phyloP scores from a whole-genome alignment of 1,140 invertebrate genomes.

The Akabosia matsudoensis region DNA sequence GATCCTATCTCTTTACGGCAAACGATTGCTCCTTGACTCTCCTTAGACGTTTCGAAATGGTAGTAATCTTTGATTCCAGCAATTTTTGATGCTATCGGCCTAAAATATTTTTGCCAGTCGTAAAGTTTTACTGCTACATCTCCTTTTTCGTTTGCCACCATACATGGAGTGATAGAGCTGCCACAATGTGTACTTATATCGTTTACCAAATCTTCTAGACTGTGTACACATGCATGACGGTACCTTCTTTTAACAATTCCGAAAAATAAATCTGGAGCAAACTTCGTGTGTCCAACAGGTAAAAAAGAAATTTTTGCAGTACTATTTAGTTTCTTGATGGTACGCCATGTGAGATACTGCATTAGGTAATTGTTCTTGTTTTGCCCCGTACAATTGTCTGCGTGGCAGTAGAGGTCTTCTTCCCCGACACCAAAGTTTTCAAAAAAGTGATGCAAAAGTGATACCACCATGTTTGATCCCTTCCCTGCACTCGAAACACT shows the following conservation, averaged over 20 bases:
- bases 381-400: constrained; percentile 28
- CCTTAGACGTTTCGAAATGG: too few species aligned
- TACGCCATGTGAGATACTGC: constrained; percentile 21
- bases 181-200: too few species aligned
- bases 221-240: too few species aligned
- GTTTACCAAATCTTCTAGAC: too few species aligned
- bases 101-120: too few species aligned
- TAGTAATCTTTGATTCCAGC: too few species aligned
- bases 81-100: too few species aligned
- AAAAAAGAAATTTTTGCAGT: constrained; percentile 6
- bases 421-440: constrained; percentile 22
- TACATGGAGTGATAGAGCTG: too few species aligned
- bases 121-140: too few species aligned
- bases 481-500: neutral
- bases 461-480: constrained; percentile 24
- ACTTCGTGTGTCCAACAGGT: constrained; percentile 27
- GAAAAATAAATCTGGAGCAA: constrained; percentile 27
- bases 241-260: constrained; percentile 5
- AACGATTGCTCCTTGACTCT: too few species aligned
- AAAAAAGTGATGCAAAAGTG: constrained; percentile 30
- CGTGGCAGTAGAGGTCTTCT: neutral
- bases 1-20: too few species aligned
- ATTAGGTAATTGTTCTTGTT: constrained; percentile 29
- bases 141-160: too few species aligned
- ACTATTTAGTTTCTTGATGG: neutral